Percentiles rank a stretch among this genome's conserved stretches.
phyloP scores from a whole-genome alignment of 1,140 invertebrate genomes.

The Ceratitis capitata region DNA sequence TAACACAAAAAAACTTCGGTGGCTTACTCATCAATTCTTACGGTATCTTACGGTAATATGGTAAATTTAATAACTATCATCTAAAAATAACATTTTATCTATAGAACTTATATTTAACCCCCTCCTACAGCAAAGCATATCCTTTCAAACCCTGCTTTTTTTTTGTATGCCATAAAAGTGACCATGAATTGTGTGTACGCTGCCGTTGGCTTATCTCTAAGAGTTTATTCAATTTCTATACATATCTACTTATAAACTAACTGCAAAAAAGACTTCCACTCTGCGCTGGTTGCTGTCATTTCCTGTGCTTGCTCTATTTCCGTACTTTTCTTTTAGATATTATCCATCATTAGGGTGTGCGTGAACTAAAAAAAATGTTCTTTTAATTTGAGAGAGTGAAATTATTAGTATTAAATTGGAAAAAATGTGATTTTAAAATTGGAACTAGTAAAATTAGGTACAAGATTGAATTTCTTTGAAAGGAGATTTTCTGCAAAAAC shows the following conservation, averaged over 20 bases:
- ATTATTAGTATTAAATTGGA: too few species aligned
- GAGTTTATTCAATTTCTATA: slow-evolving; percentile 18
- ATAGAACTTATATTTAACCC: background rate
- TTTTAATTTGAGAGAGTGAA: too few species aligned
- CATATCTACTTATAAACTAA: background rate
- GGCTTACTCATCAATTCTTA: too few species aligned
- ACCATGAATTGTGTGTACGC: background rate
- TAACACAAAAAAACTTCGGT: too few species aligned
- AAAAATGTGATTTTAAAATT: too few species aligned
- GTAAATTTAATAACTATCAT: background rate
- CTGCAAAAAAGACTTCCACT: background rate
- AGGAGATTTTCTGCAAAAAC: too few species aligned
- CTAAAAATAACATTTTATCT: background rate
- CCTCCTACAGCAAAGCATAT: background rate
- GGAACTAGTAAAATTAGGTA: too few species aligned
- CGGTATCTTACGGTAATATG: too few species aligned
- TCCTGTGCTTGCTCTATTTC: slow-evolving; percentile 25
- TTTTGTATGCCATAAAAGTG: background rate
- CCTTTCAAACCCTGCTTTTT: background rate
- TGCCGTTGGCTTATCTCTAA: background rate
- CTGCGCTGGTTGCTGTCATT: background rate
- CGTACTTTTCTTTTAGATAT: background rate
- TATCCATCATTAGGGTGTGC: too few species aligned
- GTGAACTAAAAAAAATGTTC: too few species aligned
- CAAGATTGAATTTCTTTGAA: too few species aligned